phyloP scores from a whole-genome alignment of 2,888 invertebrate species.

The Orthosia gothica region DNA sequence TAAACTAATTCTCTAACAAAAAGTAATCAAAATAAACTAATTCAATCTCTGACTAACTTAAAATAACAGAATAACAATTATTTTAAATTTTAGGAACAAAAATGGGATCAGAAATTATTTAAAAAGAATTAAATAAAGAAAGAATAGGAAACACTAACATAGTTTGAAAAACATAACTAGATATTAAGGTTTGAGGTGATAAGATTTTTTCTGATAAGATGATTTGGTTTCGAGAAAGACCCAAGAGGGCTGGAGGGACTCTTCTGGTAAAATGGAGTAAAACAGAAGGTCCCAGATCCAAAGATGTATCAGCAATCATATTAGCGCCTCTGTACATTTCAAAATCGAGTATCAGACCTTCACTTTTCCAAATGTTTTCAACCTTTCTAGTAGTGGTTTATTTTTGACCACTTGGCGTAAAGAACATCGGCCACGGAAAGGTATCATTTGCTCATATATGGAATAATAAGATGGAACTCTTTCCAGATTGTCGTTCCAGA shows the following conservation, averaged over 20 bases:
- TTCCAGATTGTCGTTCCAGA: no score
- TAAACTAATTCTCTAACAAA: no score
- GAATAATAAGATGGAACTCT: no score
- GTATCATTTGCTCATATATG: no score
- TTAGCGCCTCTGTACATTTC: conserved; percentile 46
- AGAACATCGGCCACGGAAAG: no score
- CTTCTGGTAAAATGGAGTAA: conserved; percentile 11
- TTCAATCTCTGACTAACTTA: no score
- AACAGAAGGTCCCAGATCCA: neutral
- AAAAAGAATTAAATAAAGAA: neutral
- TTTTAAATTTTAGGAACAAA: neutral
- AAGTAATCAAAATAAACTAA: no score
- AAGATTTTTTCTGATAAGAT: neutral
- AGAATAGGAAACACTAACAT: neutral
- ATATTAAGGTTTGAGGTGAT: conserved; percentile 8
- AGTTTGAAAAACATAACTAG: no score
- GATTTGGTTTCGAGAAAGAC: conserved; percentile 13
- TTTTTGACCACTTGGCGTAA: no score
- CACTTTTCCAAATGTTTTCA: conserved; percentile 29
- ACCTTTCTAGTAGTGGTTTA: no score
- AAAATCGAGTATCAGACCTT: conserved; percentile 63
- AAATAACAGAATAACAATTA: no score
- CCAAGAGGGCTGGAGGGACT: neutral
- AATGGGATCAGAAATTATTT: neutral
- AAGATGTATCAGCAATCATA: neutral